Percentiles rank a stretch among this genome's conserved stretches.
phyloP scores from a whole-genome alignment of 2,797 vertebrate genomes.

The Kryptolebias ocellatus region DNA sequence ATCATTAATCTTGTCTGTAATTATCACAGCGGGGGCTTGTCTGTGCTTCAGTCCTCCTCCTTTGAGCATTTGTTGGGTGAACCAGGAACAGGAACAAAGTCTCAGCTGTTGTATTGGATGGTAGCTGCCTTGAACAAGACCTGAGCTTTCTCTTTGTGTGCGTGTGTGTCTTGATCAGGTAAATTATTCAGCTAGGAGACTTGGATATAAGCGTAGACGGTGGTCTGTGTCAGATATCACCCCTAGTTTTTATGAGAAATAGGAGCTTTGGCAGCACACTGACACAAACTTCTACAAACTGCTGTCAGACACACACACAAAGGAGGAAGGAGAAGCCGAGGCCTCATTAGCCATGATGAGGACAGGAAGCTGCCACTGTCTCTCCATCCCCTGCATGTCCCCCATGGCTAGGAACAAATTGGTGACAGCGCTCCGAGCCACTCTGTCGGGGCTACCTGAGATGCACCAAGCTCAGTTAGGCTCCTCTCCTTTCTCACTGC shows the following conservation, averaged over 20 bases:
- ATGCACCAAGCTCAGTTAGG: slow-evolving; percentile 66
- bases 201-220: slow-evolving; percentile 48
- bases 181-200: slow-evolving; percentile 73
- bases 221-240: slow-evolving; percentile 62
- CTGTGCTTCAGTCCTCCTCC: background rate
- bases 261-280: slow-evolving; percentile 60
- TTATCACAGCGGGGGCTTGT: slow-evolving; percentile 32
- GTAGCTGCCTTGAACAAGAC: slow-evolving; percentile 53
- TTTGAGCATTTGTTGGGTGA: slow-evolving; percentile 53
- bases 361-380: slow-evolving; percentile 80
- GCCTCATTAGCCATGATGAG: slow-evolving; percentile 85
- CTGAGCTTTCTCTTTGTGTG: slow-evolving; percentile 26
- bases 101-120: slow-evolving; percentile 46
- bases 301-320: slow-evolving; percentile 5
- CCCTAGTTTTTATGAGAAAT: slow-evolving; percentile 45
- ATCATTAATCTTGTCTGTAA: slow-evolving; percentile 31
- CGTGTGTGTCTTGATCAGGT: slow-evolving; percentile 45
- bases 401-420: slow-evolving; percentile 88
- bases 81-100: slow-evolving; percentile 31
- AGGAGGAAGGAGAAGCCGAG: slow-evolving; percentile 53
- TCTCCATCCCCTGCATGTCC: slow-evolving; percentile 85
- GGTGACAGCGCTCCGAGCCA: slow-evolving; percentile 82
- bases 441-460: slow-evolving; percentile 68
- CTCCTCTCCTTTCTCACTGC: slow-evolving; percentile 34
- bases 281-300: slow-evolving; percentile 63